These are phyloP conservation scores for Eupithecia exiguata DNA, from an alignment of 2,888 invertebrate species.

Conservation along the genomic window DNA sequence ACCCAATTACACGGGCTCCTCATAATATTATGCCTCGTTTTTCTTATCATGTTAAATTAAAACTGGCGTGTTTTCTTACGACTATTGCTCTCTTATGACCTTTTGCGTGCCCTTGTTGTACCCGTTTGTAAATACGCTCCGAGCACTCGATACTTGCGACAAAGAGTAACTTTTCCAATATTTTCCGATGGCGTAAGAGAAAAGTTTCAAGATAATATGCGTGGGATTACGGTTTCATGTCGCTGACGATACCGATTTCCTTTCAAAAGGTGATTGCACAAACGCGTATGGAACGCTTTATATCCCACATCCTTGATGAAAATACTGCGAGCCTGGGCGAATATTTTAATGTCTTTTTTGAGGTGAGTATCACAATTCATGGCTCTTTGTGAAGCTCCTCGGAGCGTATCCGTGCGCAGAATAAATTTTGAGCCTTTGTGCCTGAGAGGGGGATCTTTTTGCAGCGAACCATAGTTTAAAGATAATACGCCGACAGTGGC, in stretches of 20 bases:
- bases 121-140: slow-evolving; percentile 42
- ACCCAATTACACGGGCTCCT: slow-evolving; percentile 49
- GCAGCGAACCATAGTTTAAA: slow-evolving; percentile 41
- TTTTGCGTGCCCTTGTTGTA: slow-evolving; percentile 32
- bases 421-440: slow-evolving; percentile 48
- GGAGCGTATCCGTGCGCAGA: slow-evolving; percentile 46
- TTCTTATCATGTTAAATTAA: slow-evolving; percentile 52
- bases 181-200: slow-evolving; percentile 49
- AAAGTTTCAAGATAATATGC: slow-evolving; percentile 53
- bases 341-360: slow-evolving; percentile 59
- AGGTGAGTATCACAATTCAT: slow-evolving; percentile 53
- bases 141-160: slow-evolving; percentile 43
- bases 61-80: slow-evolving; percentile 49
- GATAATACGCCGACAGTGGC: slow-evolving; percentile 42
- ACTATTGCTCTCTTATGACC: slow-evolving; percentile 45
- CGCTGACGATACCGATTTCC: slow-evolving; percentile 59
- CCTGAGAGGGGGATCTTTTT: slow-evolving; percentile 37
- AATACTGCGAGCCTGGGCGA: slow-evolving; percentile 53
- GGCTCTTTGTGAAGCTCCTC: slow-evolving; percentile 51
- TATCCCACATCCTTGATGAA: slow-evolving; percentile 58
- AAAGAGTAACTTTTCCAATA: slow-evolving; percentile 57
- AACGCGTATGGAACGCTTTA: slow-evolving; percentile 61
- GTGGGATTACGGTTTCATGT: slow-evolving; percentile 46
- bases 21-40: slow-evolving; percentile 48
- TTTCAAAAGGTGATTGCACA: slow-evolving; percentile 63